Evolutionary conservation across 1,140 invertebrate species (phyloP), one percentile per base, ranked within the genome.

Genomic region (Pogonus chalceus): DNA sequence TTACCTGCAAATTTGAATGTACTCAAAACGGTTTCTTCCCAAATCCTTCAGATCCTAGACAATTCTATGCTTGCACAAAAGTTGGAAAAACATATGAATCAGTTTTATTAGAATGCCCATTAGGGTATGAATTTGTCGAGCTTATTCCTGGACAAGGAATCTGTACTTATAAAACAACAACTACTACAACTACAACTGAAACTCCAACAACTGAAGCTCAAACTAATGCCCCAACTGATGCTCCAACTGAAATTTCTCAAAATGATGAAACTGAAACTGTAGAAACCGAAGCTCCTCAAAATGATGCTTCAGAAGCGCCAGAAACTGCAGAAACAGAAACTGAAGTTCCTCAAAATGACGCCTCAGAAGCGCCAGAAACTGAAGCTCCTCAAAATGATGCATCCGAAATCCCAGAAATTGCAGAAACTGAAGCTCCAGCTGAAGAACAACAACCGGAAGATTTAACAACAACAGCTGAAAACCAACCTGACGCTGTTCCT

Each of bases 311-410:
- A 54, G 22, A 23, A 20, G 31, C 23, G 10, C 24, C 52, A 23
- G 53, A 20, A 4, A 50, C 48, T 23, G n/a, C 31, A 35, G 22
- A 47, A 51, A 51, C 16, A 47, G 21, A 12, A 16, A 31, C 23
- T 49, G 35, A 22, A 7, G 23, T 31, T 9, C 35, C 10, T 12
- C n/a, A 35, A n/a, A 35, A 39, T 51, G 31, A 12, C 2, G 49
- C 20, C 22, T 39, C 21, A 9, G 54, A 4, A 3, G 18, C 20
- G n/a, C 1, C 24, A 52, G 50, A 12, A 18, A 31, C 14, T 7
- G 20, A 49, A 39, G 31, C 26, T 2, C n/a, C n/a, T n/a, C n/a
- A n/a, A n/a, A n/a, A n/a, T n/a, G n/a, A n/a, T n/a, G n/a, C n/a
- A n/a, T n/a, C n/a, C n/a, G n/a, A n/a, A n/a, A n/a, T n/a, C n/a